phyloP scores from a whole-genome alignment of 2,113 vertebrate species.

The Sander lucioperca region DNA sequence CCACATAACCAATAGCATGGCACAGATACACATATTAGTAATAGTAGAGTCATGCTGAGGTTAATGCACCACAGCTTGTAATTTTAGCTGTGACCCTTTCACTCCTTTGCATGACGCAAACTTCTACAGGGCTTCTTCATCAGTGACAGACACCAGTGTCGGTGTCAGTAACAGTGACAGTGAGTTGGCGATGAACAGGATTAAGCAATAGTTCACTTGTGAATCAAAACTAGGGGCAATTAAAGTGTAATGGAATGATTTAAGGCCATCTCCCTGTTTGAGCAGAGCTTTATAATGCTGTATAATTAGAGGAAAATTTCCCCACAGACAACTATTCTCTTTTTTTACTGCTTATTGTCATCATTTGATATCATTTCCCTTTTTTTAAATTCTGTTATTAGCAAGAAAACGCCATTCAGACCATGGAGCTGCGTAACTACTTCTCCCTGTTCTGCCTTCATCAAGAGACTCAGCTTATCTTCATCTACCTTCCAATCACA shows the following conservation, averaged over 20 bases:
- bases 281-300: background rate
- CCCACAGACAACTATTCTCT: background rate
- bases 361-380: background rate
- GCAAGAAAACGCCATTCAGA: conserved; percentile 97
- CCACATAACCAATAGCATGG: background rate
- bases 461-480: conserved; percentile 97
- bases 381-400: conserved; percentile 63
- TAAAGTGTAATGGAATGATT: background rate
- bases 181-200: background rate
- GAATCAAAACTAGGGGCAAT: background rate
- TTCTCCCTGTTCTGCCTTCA: conserved; percentile 97
- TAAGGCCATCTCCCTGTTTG: background rate
- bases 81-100: background rate
- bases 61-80: background rate
- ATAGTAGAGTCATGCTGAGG: background rate
- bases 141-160: background rate
- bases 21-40: background rate
- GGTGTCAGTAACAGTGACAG: background rate
- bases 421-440: conserved; percentile 96
- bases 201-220: background rate
- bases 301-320: background rate
- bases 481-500: conserved; percentile 94
- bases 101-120: background rate
- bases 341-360: background rate
- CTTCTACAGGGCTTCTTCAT: background rate